Percentiles rank a stretch among this genome's conserved stretches.
Conservation (phyloP, 2,797 vertebrate species). For the Acrossocheilus wenchowensis region DNA sequence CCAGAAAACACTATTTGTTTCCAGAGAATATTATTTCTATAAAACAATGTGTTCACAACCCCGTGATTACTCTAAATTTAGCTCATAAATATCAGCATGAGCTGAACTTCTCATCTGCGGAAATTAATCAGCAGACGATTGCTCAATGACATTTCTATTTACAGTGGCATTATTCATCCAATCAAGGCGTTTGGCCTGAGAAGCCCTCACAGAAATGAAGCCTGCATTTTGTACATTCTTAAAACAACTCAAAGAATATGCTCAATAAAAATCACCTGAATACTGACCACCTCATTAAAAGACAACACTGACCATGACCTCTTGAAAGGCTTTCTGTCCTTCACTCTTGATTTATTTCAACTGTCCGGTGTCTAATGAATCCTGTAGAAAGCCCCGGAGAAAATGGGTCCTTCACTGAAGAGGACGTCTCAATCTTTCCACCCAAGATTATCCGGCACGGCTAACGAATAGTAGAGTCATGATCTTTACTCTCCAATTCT, state of each 20-base stretch:
- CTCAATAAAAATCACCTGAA: background rate
- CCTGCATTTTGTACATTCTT: conserved; percentile 3
- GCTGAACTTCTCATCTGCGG: background rate
- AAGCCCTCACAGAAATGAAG: background rate
- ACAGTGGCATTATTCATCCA: conserved; percentile 29
- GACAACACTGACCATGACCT: background rate
- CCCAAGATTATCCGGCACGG: background rate
- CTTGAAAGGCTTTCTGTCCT: conserved; percentile 4
- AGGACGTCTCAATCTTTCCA: conserved; percentile 5
- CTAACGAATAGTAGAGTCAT: background rate
- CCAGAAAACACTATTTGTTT: background rate
- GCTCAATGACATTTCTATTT: conserved; percentile 32
- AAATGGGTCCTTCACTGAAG: conserved; percentile 2
- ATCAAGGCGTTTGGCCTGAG: background rate
- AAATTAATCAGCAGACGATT: conserved; percentile 26
- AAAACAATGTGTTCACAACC: conserved; percentile 4
- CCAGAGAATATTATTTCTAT: background rate
- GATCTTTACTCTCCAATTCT: conserved; percentile 19
- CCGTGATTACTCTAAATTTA: conserved; percentile 24
- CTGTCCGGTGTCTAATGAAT: background rate
- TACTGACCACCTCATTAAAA: background rate
- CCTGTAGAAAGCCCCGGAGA: conserved; percentile 1
- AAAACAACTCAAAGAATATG: background rate
- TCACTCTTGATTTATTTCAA: conserved; percentile 8
- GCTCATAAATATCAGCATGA: conserved; percentile 25